Evolutionary conservation across 2,113 vertebrate genomes (phyloP), one percentile per base, ranked within the genome.

Genomic region (Cromileptes altivelis): DNA sequence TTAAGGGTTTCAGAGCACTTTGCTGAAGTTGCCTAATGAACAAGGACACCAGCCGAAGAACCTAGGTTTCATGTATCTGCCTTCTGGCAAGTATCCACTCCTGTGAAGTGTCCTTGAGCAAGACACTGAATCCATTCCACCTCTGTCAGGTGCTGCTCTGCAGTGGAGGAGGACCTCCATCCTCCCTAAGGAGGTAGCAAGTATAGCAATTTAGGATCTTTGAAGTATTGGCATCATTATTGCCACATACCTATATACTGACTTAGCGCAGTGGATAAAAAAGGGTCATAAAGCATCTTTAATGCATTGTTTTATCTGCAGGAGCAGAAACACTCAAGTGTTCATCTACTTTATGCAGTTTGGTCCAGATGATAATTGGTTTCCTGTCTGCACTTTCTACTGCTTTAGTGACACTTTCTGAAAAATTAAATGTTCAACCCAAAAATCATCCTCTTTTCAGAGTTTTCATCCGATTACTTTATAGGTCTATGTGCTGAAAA

Each of bases 381-480:
- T 56, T 67, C 18, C 57, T 18, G 15, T 72, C 40, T 73, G 18
- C 33, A 19, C 40, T 57, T 47, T 65, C 18, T 6, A 18, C n/a
- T 19, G 49, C 74, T 55, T 21, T 47, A 21, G 18, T 45, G 74
- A 55, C 50, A 33, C 45, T 70, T 62, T 62, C 50, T 70, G 37
- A 70, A 70, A 63, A 50, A 65, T 40, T 0, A 75, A 53, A 14
- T 10, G 21, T 42, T 75, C 47, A 75, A 61, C n/a, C 50, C 19
- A 70, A 71, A 53, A 56, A 45, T 9, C 13, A 13, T 25, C 17
- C 10, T 19, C 4, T 21, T 55, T n/a, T 70, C n/a, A 42, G 9
- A 9, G 47, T 58, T 69, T 78, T 19, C 37, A 57, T 49, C 19
- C 1, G 19, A 80, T 61, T 61, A 45, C 45, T 27, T 50, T 21